phyloP scores from a whole-genome alignment of 2,888 invertebrate species.

The Chydorus sphaericus region DNA sequence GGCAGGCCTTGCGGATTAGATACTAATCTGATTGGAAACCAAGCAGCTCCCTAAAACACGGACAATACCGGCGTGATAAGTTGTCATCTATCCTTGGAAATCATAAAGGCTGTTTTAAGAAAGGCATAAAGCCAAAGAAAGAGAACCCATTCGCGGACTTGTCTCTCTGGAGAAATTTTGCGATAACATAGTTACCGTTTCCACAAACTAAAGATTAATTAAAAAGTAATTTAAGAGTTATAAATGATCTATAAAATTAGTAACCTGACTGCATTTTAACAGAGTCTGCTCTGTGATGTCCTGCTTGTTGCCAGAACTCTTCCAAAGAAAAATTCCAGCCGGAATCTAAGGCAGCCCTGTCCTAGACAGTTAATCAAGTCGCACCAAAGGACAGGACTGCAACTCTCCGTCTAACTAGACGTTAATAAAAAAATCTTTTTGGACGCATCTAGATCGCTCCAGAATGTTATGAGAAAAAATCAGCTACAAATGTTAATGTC shows the following conservation, averaged over 20 bases:
- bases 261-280: not conserved
- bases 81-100: constrained; percentile 56
- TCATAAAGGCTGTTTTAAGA: constrained; percentile 59
- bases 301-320: no score
- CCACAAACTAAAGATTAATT: constrained; percentile 39
- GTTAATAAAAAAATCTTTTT: constrained; percentile 47
- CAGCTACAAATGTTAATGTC: constrained; percentile 49
- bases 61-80: constrained; percentile 49
- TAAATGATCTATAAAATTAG: constrained; percentile 20
- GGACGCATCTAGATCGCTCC: constrained; percentile 57
- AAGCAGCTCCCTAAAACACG: no score
- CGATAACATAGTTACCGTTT: constrained; percentile 46
- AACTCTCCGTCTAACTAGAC: constrained; percentile 37
- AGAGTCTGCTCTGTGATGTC: no score
- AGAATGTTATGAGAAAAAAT: constrained; percentile 56
- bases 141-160: no score
- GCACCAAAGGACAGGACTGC: constrained; percentile 44
- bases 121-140: no score
- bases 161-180: constrained; percentile 54
- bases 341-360: constrained; percentile 16
- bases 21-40: constrained; percentile 44
- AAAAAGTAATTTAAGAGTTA: no score
- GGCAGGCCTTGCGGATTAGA: constrained; percentile 26
- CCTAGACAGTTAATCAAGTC: constrained; percentile 46
- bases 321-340: not conserved